Conservation (phyloP, 2,797 vertebrate genomes). For the Phataginus tetradactyla region DNA sequence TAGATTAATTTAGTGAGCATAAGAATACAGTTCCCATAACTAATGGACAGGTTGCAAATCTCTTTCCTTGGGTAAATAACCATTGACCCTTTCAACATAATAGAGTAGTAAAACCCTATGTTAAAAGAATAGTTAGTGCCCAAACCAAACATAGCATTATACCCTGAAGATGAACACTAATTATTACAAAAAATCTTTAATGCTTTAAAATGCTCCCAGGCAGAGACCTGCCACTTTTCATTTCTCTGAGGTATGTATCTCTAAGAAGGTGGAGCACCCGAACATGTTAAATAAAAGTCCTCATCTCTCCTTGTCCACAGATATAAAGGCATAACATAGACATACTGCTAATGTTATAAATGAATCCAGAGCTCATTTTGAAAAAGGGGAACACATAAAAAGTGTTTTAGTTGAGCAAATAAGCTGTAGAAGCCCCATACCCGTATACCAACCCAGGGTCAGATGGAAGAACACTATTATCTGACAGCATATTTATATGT, state of each 20-base stretch:
- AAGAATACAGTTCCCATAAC: not conserved
- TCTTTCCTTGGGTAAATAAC: conserved; percentile 2
- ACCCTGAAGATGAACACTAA: conserved; percentile 9
- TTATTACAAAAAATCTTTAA: not conserved
- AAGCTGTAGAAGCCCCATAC: not conserved
- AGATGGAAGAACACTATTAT: not conserved
- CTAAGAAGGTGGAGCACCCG: not conserved
- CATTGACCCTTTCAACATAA: conserved; percentile 31
- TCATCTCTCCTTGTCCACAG: not conserved
- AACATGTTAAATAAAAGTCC: not conserved
- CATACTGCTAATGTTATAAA: not conserved
- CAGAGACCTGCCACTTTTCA: not conserved
- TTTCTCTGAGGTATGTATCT: not conserved
- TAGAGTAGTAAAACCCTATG: not conserved
- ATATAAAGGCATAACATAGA: not conserved
- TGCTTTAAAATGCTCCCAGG: not conserved
- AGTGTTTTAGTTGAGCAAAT: not conserved
- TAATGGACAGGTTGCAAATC: not conserved
- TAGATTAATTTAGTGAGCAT: not conserved
- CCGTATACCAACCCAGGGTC: not conserved
- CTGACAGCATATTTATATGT: not conserved
- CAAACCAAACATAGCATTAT: not conserved
- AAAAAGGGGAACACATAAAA: not conserved
- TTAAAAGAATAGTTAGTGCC: not conserved
- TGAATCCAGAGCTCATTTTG: not conserved